Conservation (phyloP, 2,888 invertebrate genomes). For the Syrista parreyssii region DNA sequence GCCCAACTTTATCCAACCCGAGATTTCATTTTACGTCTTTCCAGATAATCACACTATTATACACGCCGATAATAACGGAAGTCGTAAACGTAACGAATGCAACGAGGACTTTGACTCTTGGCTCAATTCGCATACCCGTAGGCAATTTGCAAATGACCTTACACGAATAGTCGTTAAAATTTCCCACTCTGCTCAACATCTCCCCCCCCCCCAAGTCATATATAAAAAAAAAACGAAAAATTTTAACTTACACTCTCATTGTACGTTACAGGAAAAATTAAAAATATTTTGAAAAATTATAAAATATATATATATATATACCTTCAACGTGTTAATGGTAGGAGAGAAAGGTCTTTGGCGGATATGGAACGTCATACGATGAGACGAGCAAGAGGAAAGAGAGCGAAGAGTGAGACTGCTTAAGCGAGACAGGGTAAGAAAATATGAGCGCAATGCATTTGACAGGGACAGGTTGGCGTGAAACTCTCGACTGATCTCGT, state of each 20-base stretch:
- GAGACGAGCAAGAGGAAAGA: neutral
- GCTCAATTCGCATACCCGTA: neutral
- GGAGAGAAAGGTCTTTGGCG: neutral
- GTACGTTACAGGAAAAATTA: too few species aligned
- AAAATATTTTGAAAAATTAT: too few species aligned
- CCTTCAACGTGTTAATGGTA: neutral
- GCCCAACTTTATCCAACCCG: neutral
- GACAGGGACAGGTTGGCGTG: neutral
- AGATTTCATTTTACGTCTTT: conserved; percentile 30
- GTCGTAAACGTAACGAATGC: conserved; percentile 36
- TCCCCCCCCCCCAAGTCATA: too few species aligned
- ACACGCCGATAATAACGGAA: conserved; percentile 34
- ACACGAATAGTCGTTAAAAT: too few species aligned
- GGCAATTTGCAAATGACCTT: too few species aligned
- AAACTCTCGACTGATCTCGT: neutral
- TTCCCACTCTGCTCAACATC: too few species aligned
- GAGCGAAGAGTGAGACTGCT: neutral
- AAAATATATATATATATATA: neutral
- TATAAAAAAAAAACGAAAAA: too few species aligned
- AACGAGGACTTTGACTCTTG: conserved; percentile 18
- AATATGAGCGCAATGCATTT: neutral
- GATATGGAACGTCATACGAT: neutral
- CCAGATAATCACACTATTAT: conserved; percentile 34
- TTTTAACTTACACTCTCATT: too few species aligned
- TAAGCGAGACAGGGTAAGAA: neutral